These are phyloP conservation scores for Chymomyza caudatula DNA, from an alignment of 2,888 invertebrate genomes.

Conservation along the genomic window DNA sequence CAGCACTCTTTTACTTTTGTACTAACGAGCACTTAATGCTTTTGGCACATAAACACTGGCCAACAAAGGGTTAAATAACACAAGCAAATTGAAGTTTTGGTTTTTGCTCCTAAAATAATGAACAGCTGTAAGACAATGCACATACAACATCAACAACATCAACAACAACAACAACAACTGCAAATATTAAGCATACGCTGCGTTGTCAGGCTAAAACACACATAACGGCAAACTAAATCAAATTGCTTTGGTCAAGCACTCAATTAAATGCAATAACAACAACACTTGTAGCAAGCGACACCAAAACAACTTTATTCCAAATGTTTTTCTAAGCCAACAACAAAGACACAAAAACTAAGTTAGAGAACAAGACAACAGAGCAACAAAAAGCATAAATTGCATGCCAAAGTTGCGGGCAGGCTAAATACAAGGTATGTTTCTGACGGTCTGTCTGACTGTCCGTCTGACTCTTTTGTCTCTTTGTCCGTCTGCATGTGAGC, in stretches of 20 bases:
- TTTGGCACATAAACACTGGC: constrained; percentile 29
- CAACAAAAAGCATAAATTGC: constrained; percentile 42
- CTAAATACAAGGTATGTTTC: constrained; percentile 34
- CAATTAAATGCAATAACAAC: constrained; percentile 29
- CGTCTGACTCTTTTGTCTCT: background rate
- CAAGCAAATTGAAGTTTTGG: constrained; percentile 53
- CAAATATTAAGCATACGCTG: constrained; percentile 39
- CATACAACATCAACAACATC: background rate
- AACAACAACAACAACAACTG: too few relatives aligned
- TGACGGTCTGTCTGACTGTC: constrained; percentile 6
- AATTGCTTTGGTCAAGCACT: constrained; percentile 23
- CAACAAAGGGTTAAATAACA: constrained; percentile 49
- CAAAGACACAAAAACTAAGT: background rate
- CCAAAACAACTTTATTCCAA: constrained; percentile 14
- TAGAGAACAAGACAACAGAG: background rate
- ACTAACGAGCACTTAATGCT: constrained; percentile 63
- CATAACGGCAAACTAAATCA: constrained; percentile 17
- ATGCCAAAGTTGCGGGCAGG: constrained; percentile 12
- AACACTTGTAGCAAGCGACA: background rate
- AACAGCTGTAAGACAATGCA: background rate
- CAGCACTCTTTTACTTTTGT: constrained; percentile 37
- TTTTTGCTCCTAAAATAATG: background rate
- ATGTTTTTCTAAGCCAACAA: background rate
- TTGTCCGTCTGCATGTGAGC: background rate
- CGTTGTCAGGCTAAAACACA: constrained; percentile 11